A percentile compares a stretch with the other conserved stretches of the same genome.
Evolutionary conservation across 2,797 vertebrate species (phyloP).

Genomic region (Eulemur albifrons): DNA sequence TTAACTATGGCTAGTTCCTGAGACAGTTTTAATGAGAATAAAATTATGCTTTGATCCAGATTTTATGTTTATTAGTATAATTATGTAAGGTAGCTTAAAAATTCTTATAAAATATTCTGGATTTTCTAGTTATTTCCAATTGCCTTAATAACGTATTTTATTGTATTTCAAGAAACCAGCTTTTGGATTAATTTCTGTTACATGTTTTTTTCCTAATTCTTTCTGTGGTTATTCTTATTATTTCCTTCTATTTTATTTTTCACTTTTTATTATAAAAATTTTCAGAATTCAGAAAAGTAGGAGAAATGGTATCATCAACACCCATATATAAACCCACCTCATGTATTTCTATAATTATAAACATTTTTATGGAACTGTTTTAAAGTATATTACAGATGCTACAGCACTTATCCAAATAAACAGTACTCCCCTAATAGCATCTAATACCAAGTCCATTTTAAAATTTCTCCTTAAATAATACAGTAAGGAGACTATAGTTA

Average conservation of each 20-base stretch:
- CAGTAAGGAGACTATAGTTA: not conserved
- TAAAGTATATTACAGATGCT: not conserved
- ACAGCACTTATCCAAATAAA: not conserved
- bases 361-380: not conserved
- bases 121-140: not conserved
- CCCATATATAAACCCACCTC: not conserved
- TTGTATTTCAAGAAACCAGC: not conserved
- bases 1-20: not conserved
- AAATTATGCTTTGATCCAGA: not conserved
- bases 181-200: not conserved
- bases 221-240: not conserved
- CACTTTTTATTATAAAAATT: not conserved
- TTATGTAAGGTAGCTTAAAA: not conserved
- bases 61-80: slow-evolving; percentile 9
- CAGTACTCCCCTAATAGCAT: not conserved
- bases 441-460: not conserved
- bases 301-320: not conserved
- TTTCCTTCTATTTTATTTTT: not conserved
- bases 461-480: not conserved
- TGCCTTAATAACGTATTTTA: not conserved
- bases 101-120: not conserved
- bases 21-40: not conserved
- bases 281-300: not conserved
- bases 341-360: not conserved
- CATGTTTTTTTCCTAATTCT: not conserved